Evolutionary conservation across 2,797 vertebrate species (phyloP).

Genomic region (Monodelphis domestica): DNA sequence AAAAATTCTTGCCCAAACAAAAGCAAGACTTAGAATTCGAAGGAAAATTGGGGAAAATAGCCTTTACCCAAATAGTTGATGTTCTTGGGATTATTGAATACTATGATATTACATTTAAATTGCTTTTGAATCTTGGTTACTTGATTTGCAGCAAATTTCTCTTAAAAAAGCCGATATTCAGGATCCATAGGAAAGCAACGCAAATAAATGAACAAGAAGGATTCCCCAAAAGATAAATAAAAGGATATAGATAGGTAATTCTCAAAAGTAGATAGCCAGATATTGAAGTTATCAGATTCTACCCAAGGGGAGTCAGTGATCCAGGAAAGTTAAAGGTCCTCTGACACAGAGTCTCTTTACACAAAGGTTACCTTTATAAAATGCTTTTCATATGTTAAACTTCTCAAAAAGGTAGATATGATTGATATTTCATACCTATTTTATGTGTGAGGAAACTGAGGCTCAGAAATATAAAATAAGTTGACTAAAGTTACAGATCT

Average conservation of each 20-base stretch:
- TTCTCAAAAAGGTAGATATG: not conserved
- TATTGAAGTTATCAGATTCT: not conserved
- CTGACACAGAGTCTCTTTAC: not conserved
- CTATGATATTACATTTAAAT: not conserved
- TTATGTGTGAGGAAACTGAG: not conserved
- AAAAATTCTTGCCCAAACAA: not conserved
- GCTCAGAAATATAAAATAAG: not conserved
- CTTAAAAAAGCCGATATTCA: not conserved
- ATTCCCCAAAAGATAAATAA: not conserved
- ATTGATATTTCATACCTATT: not conserved
- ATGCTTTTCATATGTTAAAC: not conserved
- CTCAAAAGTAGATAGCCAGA: not conserved
- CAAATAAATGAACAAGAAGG: not conserved
- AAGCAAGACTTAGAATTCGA: not conserved
- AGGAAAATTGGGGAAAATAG: not conserved
- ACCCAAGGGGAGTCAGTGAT: not conserved
- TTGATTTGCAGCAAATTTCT: not conserved
- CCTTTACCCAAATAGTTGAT: not conserved
- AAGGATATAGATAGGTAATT: not conserved
- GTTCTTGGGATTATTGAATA: not conserved
- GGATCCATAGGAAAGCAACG: not conserved
- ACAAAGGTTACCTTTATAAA: not conserved
- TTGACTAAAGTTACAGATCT: not conserved
- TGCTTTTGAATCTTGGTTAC: not conserved
- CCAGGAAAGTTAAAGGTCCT: not conserved